Conservation (phyloP, 92 coral and sea anemone species). For the Phenganax subtilis region DNA sequence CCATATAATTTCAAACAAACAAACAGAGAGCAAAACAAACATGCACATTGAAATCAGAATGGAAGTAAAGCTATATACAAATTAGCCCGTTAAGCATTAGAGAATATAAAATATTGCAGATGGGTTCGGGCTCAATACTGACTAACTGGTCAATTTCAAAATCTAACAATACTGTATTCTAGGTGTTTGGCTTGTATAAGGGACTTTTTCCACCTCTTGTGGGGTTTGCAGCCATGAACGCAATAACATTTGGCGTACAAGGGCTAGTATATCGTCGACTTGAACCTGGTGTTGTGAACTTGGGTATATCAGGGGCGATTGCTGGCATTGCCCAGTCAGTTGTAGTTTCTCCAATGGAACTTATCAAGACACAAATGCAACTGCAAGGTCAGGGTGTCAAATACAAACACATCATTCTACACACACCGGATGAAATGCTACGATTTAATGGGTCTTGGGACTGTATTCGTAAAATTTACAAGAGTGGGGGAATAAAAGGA, state of each 20-base stretch:
- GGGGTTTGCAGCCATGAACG: constrained; percentile 85
- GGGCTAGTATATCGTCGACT: constrained; percentile 60
- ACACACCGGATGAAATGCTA: constrained; percentile 34
- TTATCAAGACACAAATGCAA: constrained; percentile 85
- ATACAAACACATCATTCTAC: constrained; percentile 47
- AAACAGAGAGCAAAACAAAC: too few relatives aligned
- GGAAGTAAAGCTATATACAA: too few relatives aligned
- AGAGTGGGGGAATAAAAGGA: constrained; percentile 62
- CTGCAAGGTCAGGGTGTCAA: constrained; percentile 63
- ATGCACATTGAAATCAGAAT: too few relatives aligned
- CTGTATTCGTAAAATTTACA: constrained; percentile 64
- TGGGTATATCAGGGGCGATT: constrained; percentile 65
- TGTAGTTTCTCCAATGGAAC: constrained; percentile 79
- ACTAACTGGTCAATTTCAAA: not conserved
- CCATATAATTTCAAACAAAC: too few relatives aligned
- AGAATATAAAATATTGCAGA: not conserved
- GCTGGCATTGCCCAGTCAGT: constrained; percentile 83
- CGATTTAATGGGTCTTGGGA: constrained; percentile 70
- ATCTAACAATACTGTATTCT: not conserved
- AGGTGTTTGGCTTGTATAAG: constrained; percentile 86
- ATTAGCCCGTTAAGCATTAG: too few relatives aligned
- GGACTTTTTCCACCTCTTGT: constrained; percentile 90
- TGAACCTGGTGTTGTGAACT: constrained; percentile 55
- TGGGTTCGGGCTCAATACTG: not conserved
- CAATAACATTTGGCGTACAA: constrained; percentile 92